These are phyloP conservation scores for Nothocercus nigrocapillus DNA, from an alignment of 2,113 vertebrate genomes.

Conservation along the genomic window DNA sequence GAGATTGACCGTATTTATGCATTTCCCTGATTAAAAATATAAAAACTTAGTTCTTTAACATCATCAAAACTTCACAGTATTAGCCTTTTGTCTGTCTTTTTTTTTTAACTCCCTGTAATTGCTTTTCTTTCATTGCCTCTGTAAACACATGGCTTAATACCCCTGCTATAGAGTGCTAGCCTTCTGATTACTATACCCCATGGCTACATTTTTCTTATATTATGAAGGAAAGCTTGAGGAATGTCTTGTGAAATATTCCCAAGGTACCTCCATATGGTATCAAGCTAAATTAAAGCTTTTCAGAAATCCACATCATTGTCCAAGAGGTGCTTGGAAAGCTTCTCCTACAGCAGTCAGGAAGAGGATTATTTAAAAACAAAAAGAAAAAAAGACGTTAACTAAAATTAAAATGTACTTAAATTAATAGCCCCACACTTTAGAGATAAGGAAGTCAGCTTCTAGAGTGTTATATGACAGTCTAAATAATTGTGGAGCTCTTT, in stretches of 20 bases:
- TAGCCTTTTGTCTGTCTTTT: neutral
- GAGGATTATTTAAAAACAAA: neutral
- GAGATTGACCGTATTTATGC: too few relatives aligned
- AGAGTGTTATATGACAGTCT: neutral
- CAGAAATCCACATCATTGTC: neutral
- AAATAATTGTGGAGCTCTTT: conserved; percentile 6
- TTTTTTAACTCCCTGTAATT: neutral
- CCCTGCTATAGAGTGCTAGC: neutral
- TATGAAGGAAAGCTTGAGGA: neutral
- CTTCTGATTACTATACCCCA: neutral
- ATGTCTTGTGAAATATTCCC: neutral
- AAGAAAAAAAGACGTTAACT: neutral
- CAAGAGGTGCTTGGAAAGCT: neutral
- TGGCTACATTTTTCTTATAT: neutral
- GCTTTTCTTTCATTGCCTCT: neutral
- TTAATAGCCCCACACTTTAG: neutral
- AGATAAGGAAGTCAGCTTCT: neutral
- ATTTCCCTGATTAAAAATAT: neutral
- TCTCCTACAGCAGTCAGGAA: neutral
- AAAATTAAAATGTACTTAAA: conserved; percentile 36
- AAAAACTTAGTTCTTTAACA: neutral
- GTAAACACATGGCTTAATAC: neutral
- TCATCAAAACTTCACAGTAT: neutral
- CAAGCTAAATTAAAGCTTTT: neutral
- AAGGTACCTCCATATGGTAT: neutral